phyloP scores from a whole-genome alignment of 2,797 vertebrate species.

The Falco columbarius region DNA sequence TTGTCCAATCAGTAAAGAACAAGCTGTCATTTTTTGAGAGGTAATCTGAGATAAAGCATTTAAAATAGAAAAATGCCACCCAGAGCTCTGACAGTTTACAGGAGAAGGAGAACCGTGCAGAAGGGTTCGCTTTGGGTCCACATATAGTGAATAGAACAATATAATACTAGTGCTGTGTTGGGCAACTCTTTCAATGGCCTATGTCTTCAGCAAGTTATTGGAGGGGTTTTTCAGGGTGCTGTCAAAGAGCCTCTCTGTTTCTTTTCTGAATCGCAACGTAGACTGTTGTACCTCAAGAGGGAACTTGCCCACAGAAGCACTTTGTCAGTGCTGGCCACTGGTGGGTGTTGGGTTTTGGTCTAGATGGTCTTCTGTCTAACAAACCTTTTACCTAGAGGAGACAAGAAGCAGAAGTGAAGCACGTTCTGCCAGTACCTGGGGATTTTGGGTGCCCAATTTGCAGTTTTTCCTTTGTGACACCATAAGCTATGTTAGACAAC shows the following conservation, averaged over 20 bases:
- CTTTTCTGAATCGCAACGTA: neutral
- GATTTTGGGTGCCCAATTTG: neutral
- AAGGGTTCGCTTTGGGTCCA: neutral
- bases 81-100: neutral
- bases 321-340: neutral
- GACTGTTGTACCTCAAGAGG: neutral
- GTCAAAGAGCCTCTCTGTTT: neutral
- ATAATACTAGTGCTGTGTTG: neutral
- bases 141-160: neutral
- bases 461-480: neutral
- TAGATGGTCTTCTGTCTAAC: neutral
- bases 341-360: neutral
- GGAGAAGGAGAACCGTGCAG: neutral
- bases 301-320: neutral
- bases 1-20: neutral
- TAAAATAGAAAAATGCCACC: neutral
- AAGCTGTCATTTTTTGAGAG: neutral
- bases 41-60: neutral
- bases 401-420: neutral
- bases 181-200: neutral
- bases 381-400: neutral
- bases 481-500: neutral
- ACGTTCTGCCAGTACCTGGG: rapidly evolving
- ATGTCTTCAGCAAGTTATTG: neutral
- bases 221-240: neutral